These are phyloP conservation scores for Acronicta alni DNA, from an alignment of 2,888 invertebrate species.

Conservation along the genomic window DNA sequence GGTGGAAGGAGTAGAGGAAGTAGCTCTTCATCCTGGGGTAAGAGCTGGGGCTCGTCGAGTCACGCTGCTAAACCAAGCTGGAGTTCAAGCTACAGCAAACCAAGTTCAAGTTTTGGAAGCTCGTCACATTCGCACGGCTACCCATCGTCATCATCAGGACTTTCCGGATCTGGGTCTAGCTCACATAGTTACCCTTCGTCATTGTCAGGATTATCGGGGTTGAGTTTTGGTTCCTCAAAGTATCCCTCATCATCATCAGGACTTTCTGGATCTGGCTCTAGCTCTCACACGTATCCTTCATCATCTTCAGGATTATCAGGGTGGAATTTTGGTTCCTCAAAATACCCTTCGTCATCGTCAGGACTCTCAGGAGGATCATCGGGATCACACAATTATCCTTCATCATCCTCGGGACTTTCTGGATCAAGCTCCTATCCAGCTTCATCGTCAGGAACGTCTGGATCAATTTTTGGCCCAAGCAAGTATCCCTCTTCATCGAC, in stretches of 20 bases:
- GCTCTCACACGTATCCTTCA: slow-evolving; percentile 17
- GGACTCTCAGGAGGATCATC: slow-evolving; percentile 49
- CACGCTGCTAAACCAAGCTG: slow-evolving; percentile 44
- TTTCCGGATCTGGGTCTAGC: slow-evolving; percentile 20
- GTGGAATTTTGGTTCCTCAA: not conserved
- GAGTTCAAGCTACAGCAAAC: slow-evolving; percentile 33
- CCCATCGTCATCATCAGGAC: slow-evolving; percentile 29
- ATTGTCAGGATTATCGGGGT: slow-evolving; percentile 10
- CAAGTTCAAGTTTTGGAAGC: slow-evolving; percentile 33
- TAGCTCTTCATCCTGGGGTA: slow-evolving; percentile 47
- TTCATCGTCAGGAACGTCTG: slow-evolving; percentile 12
- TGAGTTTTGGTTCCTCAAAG: not conserved
- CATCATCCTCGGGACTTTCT: slow-evolving; percentile 51
- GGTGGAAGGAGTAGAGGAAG: slow-evolving; percentile 46
- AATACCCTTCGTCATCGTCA: slow-evolving; percentile 43
- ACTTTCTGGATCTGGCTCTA: slow-evolving; percentile 42
- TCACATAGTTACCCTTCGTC: slow-evolving; percentile 21
- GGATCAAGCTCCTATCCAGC: slow-evolving; percentile 28
- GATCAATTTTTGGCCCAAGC: slow-evolving; percentile 24
- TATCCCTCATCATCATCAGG: slow-evolving; percentile 37
- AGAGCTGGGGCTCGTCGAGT: slow-evolving; percentile 53
- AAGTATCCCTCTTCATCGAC: slow-evolving; percentile 47
- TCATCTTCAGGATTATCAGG: not conserved
- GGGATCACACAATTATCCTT: slow-evolving; percentile 27
- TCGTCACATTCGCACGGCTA: slow-evolving; percentile 3